Percentiles rank a stretch among this genome's conserved stretches.
phyloP scores from a whole-genome alignment of 2,113 vertebrate genomes.

The Oenanthe oenanthe region DNA sequence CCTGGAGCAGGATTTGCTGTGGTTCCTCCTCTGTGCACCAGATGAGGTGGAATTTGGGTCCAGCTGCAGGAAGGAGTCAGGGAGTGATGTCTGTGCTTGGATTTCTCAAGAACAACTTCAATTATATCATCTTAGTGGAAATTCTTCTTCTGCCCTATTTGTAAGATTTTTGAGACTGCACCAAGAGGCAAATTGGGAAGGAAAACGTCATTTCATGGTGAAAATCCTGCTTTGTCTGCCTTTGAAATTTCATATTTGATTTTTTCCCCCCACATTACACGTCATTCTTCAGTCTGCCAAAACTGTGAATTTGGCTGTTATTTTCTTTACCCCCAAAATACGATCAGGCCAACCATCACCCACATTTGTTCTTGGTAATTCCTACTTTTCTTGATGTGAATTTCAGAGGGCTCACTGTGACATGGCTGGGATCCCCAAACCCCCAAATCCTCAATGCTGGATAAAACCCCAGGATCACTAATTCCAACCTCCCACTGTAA shows the following conservation, averaged over 20 bases:
- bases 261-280: fast-evolving
- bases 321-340: background rate
- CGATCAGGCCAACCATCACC: fast-evolving
- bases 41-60: fast-evolving
- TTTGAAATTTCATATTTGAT: background rate
- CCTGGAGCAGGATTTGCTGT: background rate
- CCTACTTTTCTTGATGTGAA: background rate
- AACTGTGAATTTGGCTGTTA: background rate
- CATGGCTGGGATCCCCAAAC: background rate
- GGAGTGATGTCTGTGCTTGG: fast-evolving
- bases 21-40: background rate
- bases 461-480: background rate
- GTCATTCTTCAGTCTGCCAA: background rate
- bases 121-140: fast-evolving
- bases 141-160: background rate
- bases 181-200: background rate
- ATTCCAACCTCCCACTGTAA: background rate
- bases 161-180: background rate
- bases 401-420: fast-evolving
- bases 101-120: background rate
- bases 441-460: background rate
- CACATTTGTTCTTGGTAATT: background rate
- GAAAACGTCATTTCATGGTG: background rate
- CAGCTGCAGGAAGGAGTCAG: background rate
- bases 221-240: background rate